Evolutionary conservation across 2,113 vertebrate species (phyloP).

Genomic region (Sialia sialis): DNA sequence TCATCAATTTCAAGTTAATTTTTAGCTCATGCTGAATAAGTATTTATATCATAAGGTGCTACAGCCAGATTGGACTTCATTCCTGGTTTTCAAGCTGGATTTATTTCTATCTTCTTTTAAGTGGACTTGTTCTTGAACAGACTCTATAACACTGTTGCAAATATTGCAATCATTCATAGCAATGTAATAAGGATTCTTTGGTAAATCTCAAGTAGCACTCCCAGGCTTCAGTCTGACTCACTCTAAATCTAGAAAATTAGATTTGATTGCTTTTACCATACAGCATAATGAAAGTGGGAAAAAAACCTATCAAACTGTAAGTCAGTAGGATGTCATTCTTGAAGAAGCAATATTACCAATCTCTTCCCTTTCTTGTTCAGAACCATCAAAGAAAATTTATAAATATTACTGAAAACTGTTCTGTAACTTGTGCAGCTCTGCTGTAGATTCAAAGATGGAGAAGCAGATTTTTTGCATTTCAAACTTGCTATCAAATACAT

Average conservation of each 20-base stretch:
- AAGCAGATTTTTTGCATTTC: accelerated
- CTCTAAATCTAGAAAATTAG: background rate
- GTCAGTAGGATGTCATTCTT: accelerated
- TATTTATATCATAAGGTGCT: background rate
- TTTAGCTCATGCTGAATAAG: background rate
- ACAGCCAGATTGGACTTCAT: background rate
- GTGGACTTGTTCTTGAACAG: background rate
- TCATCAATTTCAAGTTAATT: background rate
- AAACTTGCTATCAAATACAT: background rate
- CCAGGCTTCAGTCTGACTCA: background rate
- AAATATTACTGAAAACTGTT: background rate
- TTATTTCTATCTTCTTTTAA: background rate
- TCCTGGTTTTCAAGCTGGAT: background rate
- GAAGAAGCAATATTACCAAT: background rate
- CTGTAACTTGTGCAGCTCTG: background rate
- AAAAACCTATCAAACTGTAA: background rate
- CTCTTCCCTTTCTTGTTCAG: background rate
- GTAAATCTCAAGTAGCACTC: background rate
- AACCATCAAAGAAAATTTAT: background rate
- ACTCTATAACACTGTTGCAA: background rate
- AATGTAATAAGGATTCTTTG: background rate
- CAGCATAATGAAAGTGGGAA: background rate
- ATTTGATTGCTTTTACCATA: background rate
- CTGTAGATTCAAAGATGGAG: background rate
- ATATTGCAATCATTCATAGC: background rate